A percentile compares a stretch with the other conserved stretches of the same genome.
Conservation (phyloP, 2,113 vertebrate species). For the Gnathonemus echidnorhynchus region DNA sequence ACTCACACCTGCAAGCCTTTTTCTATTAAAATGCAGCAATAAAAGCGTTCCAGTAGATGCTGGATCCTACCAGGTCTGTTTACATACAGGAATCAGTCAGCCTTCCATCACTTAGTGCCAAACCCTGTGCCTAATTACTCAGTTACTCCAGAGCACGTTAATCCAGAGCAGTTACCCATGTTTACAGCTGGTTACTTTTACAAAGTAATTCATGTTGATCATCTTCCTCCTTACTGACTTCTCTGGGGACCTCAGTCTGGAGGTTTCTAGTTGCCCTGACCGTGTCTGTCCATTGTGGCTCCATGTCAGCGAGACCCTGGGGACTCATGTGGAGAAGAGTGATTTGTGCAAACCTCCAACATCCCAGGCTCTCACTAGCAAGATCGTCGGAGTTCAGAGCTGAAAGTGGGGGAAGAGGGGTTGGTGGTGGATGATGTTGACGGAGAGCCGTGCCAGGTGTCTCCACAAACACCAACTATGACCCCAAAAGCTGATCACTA, state of each 20-base stretch:
- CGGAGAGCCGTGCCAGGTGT: neutral
- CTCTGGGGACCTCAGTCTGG: neutral
- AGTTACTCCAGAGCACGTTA: conserved; percentile 15
- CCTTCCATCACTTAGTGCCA: neutral
- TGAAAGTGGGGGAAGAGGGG: neutral
- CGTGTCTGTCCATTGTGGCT: neutral
- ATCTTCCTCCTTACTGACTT: neutral
- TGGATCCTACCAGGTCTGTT: conserved; percentile 28
- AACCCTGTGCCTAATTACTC: neutral
- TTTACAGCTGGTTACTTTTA: neutral
- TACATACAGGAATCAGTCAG: conserved; percentile 38
- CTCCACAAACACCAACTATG: neutral
- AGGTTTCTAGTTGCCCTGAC: neutral
- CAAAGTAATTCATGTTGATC: neutral
- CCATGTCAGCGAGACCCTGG: neutral
- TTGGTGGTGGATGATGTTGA: neutral
- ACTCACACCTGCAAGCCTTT: conserved; percentile 27
- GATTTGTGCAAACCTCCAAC: neutral
- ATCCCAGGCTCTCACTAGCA: neutral
- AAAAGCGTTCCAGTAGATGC: neutral
- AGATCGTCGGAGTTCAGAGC: neutral
- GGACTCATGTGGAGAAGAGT: neutral
- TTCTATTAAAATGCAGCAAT: conserved; percentile 57
- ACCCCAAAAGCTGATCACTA: neutral
- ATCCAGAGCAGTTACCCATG: conserved; percentile 5